phyloP scores from a whole-genome alignment of 2,888 invertebrate species.

The Microchrysa polita region DNA sequence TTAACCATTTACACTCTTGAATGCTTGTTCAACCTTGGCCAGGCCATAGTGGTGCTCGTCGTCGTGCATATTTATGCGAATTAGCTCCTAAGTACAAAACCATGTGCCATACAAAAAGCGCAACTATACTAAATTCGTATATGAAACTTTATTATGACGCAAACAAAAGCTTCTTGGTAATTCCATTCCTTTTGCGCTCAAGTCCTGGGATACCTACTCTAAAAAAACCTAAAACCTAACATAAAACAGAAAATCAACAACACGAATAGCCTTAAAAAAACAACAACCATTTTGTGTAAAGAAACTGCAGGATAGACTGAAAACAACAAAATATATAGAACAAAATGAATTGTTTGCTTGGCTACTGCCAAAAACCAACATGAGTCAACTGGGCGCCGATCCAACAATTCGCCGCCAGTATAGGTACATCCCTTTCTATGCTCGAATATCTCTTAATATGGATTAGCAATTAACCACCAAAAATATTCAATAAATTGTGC shows the following conservation, averaged over 20 bases:
- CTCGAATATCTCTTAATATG: conserved; percentile 3
- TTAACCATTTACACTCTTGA: background rate
- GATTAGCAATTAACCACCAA: conserved; percentile 1
- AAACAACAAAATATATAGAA: background rate
- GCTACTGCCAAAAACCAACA: background rate
- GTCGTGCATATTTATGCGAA: background rate
- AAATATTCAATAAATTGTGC: background rate
- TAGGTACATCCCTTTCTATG: background rate
- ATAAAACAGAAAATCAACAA: too few species aligned
- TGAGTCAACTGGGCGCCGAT: conserved; percentile 27
- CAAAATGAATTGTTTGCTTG: background rate
- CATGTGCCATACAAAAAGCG: background rate
- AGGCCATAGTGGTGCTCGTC: too few species aligned
- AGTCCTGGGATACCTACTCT: too few species aligned
- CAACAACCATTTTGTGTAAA: background rate
- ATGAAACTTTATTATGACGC: conserved; percentile 5
- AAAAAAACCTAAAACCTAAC: too few species aligned
- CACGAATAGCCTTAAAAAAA: too few species aligned
- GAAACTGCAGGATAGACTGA: background rate
- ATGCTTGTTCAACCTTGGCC: too few species aligned
- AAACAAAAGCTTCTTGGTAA: conserved; percentile 1
- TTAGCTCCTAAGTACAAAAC: background rate
- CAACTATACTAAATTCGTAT: too few species aligned
- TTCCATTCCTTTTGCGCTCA: background rate
- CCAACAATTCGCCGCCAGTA: conserved; percentile 5